phyloP scores from a whole-genome alignment of 2,797 vertebrate species.

The Tiaroga cobitis region DNA sequence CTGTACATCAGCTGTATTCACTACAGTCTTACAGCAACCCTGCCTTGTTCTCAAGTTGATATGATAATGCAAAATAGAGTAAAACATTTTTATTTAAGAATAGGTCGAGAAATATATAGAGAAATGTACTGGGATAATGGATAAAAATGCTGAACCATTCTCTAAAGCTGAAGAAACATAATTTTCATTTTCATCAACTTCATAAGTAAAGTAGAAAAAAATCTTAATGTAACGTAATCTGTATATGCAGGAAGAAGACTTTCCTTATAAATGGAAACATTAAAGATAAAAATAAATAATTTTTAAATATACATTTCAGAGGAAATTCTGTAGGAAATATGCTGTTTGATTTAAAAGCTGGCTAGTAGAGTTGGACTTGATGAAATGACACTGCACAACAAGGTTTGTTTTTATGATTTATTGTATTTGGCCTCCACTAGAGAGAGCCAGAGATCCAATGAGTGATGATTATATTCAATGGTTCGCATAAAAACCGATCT shows the following conservation, averaged over 20 bases:
- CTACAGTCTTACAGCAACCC: neutral
- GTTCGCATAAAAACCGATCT: neutral
- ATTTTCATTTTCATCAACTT: neutral
- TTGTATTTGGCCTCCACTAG: constrained; percentile 2
- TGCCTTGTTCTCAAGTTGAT: neutral
- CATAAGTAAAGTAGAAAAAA: neutral
- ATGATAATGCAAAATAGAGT: neutral
- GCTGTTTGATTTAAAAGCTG: neutral
- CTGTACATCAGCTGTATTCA: neutral
- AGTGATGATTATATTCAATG: neutral
- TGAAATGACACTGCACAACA: neutral
- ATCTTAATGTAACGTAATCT: too few species aligned
- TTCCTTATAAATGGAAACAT: too few species aligned
- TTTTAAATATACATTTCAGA: neutral
- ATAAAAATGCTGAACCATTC: too few species aligned
- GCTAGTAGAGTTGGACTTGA: neutral
- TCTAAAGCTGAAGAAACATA: neutral
- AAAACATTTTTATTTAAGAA: neutral
- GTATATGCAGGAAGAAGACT: too few species aligned
- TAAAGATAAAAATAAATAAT: too few species aligned
- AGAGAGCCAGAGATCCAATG: neutral
- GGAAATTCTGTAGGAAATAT: neutral
- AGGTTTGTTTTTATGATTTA: neutral
- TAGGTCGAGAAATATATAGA: too few species aligned
- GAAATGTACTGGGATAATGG: neutral